Evolutionary conservation across 92 coral and sea anemone species (phyloP), one percentile per base, ranked within the genome.

Genomic region (Zoanthus solanderi): DNA sequence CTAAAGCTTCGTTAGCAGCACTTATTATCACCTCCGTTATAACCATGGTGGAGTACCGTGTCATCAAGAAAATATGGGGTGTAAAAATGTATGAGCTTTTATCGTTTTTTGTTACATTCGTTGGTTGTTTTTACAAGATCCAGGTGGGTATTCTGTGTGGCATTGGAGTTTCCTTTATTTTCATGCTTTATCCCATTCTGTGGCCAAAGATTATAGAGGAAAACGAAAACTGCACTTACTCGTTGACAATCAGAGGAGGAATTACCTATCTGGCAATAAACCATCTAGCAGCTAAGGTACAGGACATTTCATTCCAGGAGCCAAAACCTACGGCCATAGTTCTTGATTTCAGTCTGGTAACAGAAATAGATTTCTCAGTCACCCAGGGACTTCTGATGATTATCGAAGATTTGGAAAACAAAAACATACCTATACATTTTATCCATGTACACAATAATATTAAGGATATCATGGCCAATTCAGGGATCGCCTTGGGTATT

Each of bases 1-100:
- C 99, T 9, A 93, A 93, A 73, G 96, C 99, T 4, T 95, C 99
- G 18, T 97, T 97, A 7, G 99, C 97, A 2, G 99, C 99, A 0
- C 94, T 97, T 69, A 97, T 97, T 86, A 90, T 97, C 91, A 90
- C 96, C 9, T 97, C 99, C 5, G 98, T 97, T 1, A 84, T 97
- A 9, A 93, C 96, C 84, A 97, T 97, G 99, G 96, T 97, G 32
- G 99, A 97, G 85, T 95, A 90, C 71, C 96, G 86, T 82, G 92
- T 97, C 66, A 81, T 97, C 72, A 78, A 48, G 47, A 95, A 88
- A 79, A 97, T 97, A 63, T 97, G 99, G 99, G 92, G 88, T 17
- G 96, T 94, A 31, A 93, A 92, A 79, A 91, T 92, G 23, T 23
- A 23, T 52, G 99, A 97, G 83, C 76, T 97, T 83, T 66, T 97